Evolutionary conservation across 1,140 invertebrate species (phyloP).

Genomic region (Platyura marginata): DNA sequence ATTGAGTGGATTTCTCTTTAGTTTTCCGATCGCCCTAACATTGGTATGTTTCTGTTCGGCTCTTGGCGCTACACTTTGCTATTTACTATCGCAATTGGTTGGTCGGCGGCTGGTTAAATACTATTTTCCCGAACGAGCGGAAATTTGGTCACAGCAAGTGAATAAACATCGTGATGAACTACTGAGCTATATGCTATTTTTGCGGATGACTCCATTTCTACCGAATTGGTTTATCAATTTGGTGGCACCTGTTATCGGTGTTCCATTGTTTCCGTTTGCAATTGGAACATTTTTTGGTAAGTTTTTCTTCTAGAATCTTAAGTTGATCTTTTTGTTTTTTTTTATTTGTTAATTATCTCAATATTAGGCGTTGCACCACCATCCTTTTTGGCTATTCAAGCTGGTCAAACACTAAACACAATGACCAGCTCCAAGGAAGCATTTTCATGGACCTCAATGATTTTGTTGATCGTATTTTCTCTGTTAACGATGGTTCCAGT

Average conservation of each 20-base stretch:
- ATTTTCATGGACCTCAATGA: conserved; percentile 75
- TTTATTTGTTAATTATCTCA: too few relatives aligned
- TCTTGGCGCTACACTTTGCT: conserved; percentile 88
- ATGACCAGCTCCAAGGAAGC: conserved; percentile 78
- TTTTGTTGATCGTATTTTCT: conserved; percentile 56
- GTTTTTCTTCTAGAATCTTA: conserved; percentile 8
- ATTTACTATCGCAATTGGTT: conserved; percentile 75
- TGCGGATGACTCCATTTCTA: conserved; percentile 91
- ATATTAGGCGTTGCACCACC: conserved; percentile 87
- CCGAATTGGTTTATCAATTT: conserved; percentile 99
- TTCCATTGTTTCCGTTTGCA: conserved; percentile 82
- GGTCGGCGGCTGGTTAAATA: conserved; percentile 68
- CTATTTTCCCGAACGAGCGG: conserved; percentile 78
- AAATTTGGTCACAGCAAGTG: conserved; percentile 70
- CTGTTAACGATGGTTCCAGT: conserved; percentile 79
- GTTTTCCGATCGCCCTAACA: conserved; percentile 72
- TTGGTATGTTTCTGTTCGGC: conserved; percentile 94
- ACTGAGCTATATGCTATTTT: conserved; percentile 92
- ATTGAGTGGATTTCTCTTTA: conserved; percentile 92
- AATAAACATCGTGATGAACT: conserved; percentile 73
- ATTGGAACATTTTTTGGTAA: conserved; percentile 79
- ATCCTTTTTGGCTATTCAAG: conserved; percentile 93
- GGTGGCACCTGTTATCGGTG: conserved; percentile 87
- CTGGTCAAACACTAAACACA: conserved; percentile 86
- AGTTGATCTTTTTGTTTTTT: too few relatives aligned